Evolutionary conservation across 2,797 vertebrate species (phyloP).

Genomic region (Discoglossus pictus): DNA sequence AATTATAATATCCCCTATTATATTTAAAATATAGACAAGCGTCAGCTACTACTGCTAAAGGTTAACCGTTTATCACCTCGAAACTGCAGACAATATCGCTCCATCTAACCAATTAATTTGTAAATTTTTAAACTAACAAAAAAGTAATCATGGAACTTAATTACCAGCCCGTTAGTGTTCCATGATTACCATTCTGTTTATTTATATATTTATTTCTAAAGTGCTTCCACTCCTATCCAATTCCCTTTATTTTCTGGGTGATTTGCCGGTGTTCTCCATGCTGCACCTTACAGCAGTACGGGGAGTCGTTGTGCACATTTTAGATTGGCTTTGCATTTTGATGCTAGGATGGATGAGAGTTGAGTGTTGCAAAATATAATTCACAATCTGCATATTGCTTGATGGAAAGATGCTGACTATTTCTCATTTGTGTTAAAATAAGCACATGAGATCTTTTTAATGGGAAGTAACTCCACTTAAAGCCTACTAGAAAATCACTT

Average conservation of each 20-base stretch:
- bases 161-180: constrained; percentile 40
- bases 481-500: constrained; percentile 20
- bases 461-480: constrained; percentile 13
- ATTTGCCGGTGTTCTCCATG: not conserved
- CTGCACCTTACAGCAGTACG: constrained; percentile 4
- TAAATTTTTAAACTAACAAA: constrained; percentile 39
- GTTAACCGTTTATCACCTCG: constrained; percentile 46
- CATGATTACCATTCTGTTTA: constrained; percentile 13
- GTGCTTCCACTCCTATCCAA: constrained; percentile 2
- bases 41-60: not conserved
- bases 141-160: constrained; percentile 17
- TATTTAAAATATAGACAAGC: not conserved
- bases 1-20: too few species aligned
- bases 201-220: constrained; percentile 25
- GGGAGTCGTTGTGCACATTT: constrained; percentile 26
- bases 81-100: constrained; percentile 53
- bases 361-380: constrained; percentile 1
- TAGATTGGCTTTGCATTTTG: not conserved
- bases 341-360: constrained; percentile 10
- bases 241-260: constrained; percentile 12
- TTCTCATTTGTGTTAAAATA: constrained; percentile 13
- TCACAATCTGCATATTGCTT: constrained; percentile 21
- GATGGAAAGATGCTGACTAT: constrained; percentile 9
- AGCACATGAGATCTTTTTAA: constrained; percentile 13
- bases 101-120: constrained; percentile 53